A percentile compares a stretch with the other conserved stretches of the same genome.
phyloP scores from a whole-genome alignment of 2,888 invertebrate genomes.

The Crossocerus cetratus region DNA sequence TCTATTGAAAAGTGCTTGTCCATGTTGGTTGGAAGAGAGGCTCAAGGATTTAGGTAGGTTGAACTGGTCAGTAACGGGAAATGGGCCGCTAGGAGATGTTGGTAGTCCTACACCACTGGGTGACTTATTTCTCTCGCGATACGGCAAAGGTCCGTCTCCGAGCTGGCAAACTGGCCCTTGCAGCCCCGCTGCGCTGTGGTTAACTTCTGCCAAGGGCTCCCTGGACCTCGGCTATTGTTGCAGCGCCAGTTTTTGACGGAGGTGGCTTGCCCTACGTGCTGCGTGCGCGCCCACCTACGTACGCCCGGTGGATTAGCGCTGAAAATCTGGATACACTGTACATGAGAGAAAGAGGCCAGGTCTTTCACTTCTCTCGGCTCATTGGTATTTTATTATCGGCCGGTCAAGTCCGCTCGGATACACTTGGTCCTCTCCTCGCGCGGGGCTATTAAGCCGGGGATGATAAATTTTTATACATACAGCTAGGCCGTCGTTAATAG shows the following conservation, averaged over 20 bases:
- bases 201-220: slow-evolving; percentile 63
- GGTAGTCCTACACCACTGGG: slow-evolving; percentile 51
- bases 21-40: not conserved
- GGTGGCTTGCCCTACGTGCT: slow-evolving; percentile 57
- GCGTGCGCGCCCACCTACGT: slow-evolving; percentile 60
- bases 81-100: not conserved
- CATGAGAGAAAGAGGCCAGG: slow-evolving; percentile 21
- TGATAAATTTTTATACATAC: slow-evolving; percentile 56
- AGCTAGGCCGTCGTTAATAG: slow-evolving; percentile 56
- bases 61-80: not conserved
- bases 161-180: slow-evolving; percentile 61
- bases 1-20: not conserved
- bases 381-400: slow-evolving; percentile 58
- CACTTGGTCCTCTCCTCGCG: slow-evolving; percentile 15
- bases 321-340: slow-evolving; percentile 52
- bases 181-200: slow-evolving; percentile 64
- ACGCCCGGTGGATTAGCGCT: slow-evolving; percentile 60
- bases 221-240: slow-evolving; percentile 59
- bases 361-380: slow-evolving; percentile 47
- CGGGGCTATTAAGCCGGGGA: slow-evolving; percentile 53
- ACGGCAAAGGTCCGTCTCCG: slow-evolving; percentile 47
- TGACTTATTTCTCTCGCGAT: slow-evolving; percentile 65
- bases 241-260: slow-evolving; percentile 65
- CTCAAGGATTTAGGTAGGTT: not conserved
- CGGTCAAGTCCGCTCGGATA: slow-evolving; percentile 36